Evolutionary conservation across 1,140 invertebrate genomes (phyloP), one percentile per base, ranked within the genome.

Genomic region (Alviniconcha marisindica): DNA sequence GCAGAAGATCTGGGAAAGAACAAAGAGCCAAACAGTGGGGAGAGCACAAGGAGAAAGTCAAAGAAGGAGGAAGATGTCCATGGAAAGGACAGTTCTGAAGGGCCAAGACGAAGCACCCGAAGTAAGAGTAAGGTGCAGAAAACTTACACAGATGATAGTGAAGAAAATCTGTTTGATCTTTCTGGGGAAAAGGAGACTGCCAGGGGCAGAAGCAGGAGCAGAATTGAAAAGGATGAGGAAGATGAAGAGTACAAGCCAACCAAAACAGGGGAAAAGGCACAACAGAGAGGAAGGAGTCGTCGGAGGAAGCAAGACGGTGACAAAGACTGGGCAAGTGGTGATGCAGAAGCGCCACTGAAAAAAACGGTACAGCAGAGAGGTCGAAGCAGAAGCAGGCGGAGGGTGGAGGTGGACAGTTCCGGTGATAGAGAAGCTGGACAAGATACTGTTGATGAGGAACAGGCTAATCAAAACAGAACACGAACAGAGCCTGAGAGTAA

Each of bases 221-320:
- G 60, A 66, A 21, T 38, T n/a, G 31, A 44, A 42, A 66, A 77
- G 1, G 21, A 73, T 48, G 80, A 73, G n/a, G 71, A 76, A 18
- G 81, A 77, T 63, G 71, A 77, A 28, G 73, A 77, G 69, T 40
- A 83, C 78, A 51, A 40, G 33, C 31, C 31, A 33, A 60, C 14
- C n/a, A 44, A 44, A 38, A 87, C 66, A 76, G 12, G 24, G n/a
- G 38, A 40, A 36, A 42, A 21, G 36, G 5, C 71, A 4, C 33
- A 77, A 24, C 81, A 54, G 12, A 74, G 51, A 28, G 81, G 81
- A 51, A 82, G 81, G 56, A 82, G 66, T 66, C 54, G 40, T 28
- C 56, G 14, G 3, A 81, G 60, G 69, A 63, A 51, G 42, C 31
- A 7, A 40, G 40, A 38, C n/a, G 31, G 15, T 51, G 60, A 71